Conservation (phyloP, 2,113 vertebrate species). For the Brachyhypopomus gauderio region DNA sequence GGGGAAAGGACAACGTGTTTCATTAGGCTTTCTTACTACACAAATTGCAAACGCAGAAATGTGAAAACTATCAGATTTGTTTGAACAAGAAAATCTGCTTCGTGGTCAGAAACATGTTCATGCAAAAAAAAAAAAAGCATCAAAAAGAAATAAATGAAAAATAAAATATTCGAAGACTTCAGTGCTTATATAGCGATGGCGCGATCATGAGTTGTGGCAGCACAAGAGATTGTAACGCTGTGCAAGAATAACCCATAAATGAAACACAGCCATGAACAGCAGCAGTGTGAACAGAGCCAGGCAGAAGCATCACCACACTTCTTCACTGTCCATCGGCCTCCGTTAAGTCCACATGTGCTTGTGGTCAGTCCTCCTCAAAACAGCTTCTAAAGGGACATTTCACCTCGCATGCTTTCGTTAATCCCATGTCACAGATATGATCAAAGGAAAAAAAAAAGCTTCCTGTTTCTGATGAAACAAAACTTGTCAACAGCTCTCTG, state of each 20-base stretch:
- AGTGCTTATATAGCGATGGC: not conserved
- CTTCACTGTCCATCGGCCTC: not conserved
- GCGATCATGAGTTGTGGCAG: not conserved
- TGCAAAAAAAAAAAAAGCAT: not conserved
- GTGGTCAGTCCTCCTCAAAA: conserved; percentile 6
- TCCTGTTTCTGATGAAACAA: not conserved
- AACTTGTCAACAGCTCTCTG: not conserved
- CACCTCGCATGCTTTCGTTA: not conserved
- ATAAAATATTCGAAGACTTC: conserved; percentile 18
- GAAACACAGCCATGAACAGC: not conserved
- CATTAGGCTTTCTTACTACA: not conserved
- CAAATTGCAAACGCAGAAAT: not conserved
- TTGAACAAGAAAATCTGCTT: conserved; percentile 8
- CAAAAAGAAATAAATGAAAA: not conserved
- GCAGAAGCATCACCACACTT: not conserved
- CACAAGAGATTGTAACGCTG: conserved; percentile 39
- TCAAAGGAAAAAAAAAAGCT: not conserved
- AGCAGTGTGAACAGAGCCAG: not conserved
- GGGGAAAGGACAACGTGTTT: not conserved
- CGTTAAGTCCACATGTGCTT: conserved; percentile 1
- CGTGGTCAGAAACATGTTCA: not conserved
- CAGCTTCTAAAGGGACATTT: conserved; percentile 11
- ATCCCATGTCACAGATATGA: not conserved
- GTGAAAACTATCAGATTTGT: not conserved
- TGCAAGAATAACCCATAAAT: conserved; percentile 7